phyloP scores from a whole-genome alignment of 2,113 vertebrate species.

The Pteruthius melanotis region DNA sequence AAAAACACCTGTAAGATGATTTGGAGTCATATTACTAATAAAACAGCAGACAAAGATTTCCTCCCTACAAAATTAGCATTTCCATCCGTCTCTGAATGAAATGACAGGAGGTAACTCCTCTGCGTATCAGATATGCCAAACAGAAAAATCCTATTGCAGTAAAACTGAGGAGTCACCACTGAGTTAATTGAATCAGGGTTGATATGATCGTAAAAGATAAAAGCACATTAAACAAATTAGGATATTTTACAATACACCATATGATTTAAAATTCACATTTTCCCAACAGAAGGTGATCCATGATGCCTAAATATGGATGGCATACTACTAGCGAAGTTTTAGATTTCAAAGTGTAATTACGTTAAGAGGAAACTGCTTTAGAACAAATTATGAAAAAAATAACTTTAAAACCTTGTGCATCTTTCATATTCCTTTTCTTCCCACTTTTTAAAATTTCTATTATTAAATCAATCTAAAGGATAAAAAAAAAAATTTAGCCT shows the following conservation, averaged over 20 bases:
- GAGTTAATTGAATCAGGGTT: constrained; percentile 67
- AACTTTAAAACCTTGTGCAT: not conserved
- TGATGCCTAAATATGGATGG: not conserved
- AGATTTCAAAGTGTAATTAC: constrained; percentile 17
- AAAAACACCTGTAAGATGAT: constrained; percentile 75
- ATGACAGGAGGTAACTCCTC: constrained; percentile 48
- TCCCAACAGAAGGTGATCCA: constrained; percentile 23
- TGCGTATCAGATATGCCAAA: constrained; percentile 66
- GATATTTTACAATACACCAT: not conserved
- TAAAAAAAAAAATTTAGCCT: not conserved
- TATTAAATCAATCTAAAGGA: not conserved
- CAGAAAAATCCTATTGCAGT: constrained; percentile 35
- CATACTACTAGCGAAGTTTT: not conserved
- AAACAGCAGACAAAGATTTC: constrained; percentile 62
- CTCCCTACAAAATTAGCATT: constrained; percentile 67
- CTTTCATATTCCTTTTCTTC: not conserved
- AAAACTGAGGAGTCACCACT: constrained; percentile 61
- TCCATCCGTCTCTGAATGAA: constrained; percentile 18
- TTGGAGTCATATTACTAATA: constrained; percentile 68
- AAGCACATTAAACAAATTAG: constrained; percentile 73
- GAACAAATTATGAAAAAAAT: not conserved
- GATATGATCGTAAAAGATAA: constrained; percentile 62
- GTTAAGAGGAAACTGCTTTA: not conserved
- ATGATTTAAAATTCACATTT: constrained; percentile 53
- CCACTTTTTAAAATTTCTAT: not conserved